Percentiles rank a stretch among this genome's conserved stretches.
phyloP scores from a whole-genome alignment of 2,113 vertebrate species.

The Entomyzon cyanotis region DNA sequence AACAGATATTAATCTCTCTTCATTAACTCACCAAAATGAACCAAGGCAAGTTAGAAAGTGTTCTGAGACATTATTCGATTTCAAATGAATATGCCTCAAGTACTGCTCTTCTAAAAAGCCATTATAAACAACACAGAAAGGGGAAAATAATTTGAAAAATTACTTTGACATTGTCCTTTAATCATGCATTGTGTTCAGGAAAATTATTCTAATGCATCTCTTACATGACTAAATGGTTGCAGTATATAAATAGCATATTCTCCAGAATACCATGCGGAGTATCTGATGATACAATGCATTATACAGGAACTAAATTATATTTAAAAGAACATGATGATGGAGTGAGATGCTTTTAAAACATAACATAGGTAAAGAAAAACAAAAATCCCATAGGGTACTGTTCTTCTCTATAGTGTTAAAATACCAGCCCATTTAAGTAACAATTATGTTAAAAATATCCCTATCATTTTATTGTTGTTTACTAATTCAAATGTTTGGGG shows the following conservation, averaged over 20 bases:
- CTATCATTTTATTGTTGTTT: background rate
- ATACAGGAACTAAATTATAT: background rate
- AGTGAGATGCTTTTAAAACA: conserved; percentile 1
- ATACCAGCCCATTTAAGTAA: background rate
- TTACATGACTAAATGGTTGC: background rate
- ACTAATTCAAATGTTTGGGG: background rate
- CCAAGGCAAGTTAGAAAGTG: conserved; percentile 51
- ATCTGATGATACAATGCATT: background rate
- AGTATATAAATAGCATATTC: conserved; percentile 1
- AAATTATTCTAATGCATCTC: conserved; percentile 31
- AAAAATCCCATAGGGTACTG: background rate
- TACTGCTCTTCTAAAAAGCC: conserved; percentile 27
- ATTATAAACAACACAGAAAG: conserved; percentile 28
- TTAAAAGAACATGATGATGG: background rate
- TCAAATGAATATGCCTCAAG: conserved; percentile 37
- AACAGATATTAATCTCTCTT: conserved; percentile 72
- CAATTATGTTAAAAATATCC: background rate
- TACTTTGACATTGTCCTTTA: conserved; percentile 53
- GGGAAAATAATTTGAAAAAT: conserved; percentile 38
- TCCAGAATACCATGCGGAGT: background rate
- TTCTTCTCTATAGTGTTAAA: background rate
- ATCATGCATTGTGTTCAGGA: conserved; percentile 31
- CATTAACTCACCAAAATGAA: conserved; percentile 67
- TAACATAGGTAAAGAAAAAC: background rate
- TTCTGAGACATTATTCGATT: conserved; percentile 56